phyloP scores from a whole-genome alignment of 53 echinoderm and acorn worm species.

The Temnopleurus reevesii region DNA sequence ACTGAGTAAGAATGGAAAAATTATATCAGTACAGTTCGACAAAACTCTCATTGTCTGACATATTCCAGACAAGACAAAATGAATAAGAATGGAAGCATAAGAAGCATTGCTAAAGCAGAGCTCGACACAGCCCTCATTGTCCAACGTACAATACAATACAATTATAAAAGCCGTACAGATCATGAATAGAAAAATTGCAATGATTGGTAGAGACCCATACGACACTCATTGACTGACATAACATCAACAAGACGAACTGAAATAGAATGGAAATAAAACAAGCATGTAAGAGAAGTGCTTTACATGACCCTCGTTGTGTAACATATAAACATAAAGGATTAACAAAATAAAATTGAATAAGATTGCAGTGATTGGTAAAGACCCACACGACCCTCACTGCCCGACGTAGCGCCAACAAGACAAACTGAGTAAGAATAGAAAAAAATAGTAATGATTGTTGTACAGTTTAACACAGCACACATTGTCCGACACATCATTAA shows the following conservation, averaged over 20 bases:
- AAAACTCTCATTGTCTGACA: too few species aligned
- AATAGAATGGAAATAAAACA: not conserved
- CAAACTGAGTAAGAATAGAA: not conserved
- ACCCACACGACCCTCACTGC: slow-evolving; percentile 34
- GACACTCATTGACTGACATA: not conserved
- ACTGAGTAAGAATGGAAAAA: too few species aligned
- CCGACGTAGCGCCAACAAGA: slow-evolving; percentile 19
- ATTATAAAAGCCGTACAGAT: too few species aligned
- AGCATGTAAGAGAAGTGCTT: too few species aligned
- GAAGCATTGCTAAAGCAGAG: not conserved
- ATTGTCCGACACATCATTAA: not conserved
- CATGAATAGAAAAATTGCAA: too few species aligned
- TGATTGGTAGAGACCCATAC: slow-evolving; percentile 5
- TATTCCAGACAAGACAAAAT: too few species aligned
- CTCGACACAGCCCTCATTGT: slow-evolving; percentile 18
- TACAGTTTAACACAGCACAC: not conserved
- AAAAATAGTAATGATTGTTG: not conserved
- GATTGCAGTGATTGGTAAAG: not conserved
- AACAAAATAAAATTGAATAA: too few species aligned
- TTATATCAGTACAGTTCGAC: too few species aligned
- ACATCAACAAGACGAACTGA: slow-evolving; percentile 20
- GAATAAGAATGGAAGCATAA: too few species aligned
- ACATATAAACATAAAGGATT: not conserved
- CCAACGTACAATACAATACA: too few species aligned
- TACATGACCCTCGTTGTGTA: not conserved